Base-by-base conservation (phyloP, 1,140 invertebrate species). In the Drosophila malerkotliana region DNA sequence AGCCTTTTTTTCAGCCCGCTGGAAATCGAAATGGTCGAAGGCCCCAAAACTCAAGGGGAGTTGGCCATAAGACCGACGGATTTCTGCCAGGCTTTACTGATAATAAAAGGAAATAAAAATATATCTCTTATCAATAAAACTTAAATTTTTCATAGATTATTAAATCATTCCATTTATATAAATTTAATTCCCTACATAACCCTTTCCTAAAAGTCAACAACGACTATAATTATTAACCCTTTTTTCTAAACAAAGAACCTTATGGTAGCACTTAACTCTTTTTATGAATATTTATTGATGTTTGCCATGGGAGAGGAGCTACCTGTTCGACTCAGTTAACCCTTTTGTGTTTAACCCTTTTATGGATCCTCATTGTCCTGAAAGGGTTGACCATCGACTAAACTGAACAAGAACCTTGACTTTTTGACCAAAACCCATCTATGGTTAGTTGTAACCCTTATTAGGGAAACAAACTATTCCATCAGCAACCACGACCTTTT, bases 331-430 rank as follows among this genome's bases (percentile, higher is more conserved):
- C 28, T 30, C 28, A 44, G 26, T 69, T 77, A 82, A 82, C 79
- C 79, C 78, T 77, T 81, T 82, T 81, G 56, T 73, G 68, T 62
- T 79, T 73, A 84, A 84, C 80, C 81, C 80, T 79, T 84, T 87
- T 84, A 85, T 87, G 82, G 54, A 51, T 57, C 30, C 7, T 41
- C 68, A 53, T 81, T 84, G 77, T 80, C 14, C 34, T 12, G 10
- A 67, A 72, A 64, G 71, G 71, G 60, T 69, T 69, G 57, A 21
- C 32, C 32, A 39, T 6, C 41, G 41, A 57, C 51, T 68, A 48
- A 39, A 26, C 18, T 10, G 14, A 8, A 55, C 15, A 28, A 32
- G 6, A 69, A 24, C 71, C 71, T 73, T 73, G 71, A 74, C 72
- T 74, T 74, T 52, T 28, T 12, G 12, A 28, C 26, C 26, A 28